phyloP scores from a whole-genome alignment of 35 echinoderm and acorn worm species.

The Ophiothrix spiculata region DNA sequence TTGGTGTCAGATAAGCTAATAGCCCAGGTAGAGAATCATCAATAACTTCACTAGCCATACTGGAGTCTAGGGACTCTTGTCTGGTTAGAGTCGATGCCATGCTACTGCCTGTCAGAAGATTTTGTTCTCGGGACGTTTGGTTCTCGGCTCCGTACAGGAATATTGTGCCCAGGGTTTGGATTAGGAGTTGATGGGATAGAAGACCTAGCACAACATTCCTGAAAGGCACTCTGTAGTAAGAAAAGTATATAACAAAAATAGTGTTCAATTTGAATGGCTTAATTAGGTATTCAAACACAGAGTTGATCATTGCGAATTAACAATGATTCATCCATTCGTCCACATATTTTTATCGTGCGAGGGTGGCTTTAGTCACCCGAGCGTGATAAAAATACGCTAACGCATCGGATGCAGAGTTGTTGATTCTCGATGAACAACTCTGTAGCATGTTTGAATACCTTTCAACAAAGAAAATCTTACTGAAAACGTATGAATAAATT shows the following conservation, averaged over 20 bases:
- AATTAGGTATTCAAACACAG: too few relatives aligned
- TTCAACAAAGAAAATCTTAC: too few relatives aligned
- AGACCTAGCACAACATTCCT: constrained; percentile 87
- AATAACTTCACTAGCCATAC: neutral
- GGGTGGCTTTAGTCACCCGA: too few relatives aligned
- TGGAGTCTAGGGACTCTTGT: constrained; percentile 24
- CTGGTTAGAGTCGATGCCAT: constrained; percentile 44
- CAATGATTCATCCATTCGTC: too few relatives aligned
- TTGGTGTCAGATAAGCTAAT: constrained; percentile 83
- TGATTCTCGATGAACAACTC: too few relatives aligned
- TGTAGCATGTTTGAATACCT: too few relatives aligned
- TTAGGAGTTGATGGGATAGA: constrained; percentile 83
- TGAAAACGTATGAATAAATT: too few relatives aligned
- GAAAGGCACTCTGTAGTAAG: constrained; percentile 74
- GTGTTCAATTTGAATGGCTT: too few relatives aligned
- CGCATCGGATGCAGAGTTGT: too few relatives aligned
- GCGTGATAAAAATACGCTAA: too few relatives aligned
- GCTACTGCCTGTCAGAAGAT: constrained; percentile 52
- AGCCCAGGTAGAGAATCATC: constrained; percentile 73
- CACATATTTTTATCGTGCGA: too few relatives aligned
- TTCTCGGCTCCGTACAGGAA: constrained; percentile 86
- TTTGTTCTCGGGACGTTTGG: constrained; percentile 60
- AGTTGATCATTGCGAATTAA: too few relatives aligned
- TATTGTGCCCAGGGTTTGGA: constrained; percentile 94
- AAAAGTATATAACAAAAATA: constrained; percentile 15